These are phyloP conservation scores for Rhynchomys soricoides DNA, from an alignment of 2,113 vertebrate species.

Conservation along the genomic window DNA sequence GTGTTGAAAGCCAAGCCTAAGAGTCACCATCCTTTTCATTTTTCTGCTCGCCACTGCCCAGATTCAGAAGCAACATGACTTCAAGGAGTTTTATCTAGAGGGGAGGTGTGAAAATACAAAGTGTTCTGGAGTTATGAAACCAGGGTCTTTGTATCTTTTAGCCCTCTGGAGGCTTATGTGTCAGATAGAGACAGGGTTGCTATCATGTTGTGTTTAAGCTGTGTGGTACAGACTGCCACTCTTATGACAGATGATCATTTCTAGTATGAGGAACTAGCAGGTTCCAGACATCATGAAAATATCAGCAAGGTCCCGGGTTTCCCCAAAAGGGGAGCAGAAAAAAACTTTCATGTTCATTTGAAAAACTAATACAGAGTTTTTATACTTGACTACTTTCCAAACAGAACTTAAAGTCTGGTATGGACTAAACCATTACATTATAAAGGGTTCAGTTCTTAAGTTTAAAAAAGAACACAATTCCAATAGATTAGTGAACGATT, in stretches of 20 bases:
- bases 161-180: not conserved
- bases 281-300: not conserved
- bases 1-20: not conserved
- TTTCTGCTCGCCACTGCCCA: not conserved
- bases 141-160: not conserved
- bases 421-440: not conserved
- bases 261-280: not conserved
- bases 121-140: not conserved
- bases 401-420: not conserved
- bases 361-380: slow-evolving; percentile 16
- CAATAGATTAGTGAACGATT: not conserved
- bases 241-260: not conserved
- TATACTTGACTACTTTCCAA: not conserved
- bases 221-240: not conserved
- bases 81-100: not conserved
- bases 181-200: not conserved
- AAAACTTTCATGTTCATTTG: not conserved
- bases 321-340: not conserved
- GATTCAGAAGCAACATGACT: not conserved
- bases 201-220: not conserved
- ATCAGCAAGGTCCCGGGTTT: not conserved
- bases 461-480: not conserved
- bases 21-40: not conserved
- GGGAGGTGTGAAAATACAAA: not conserved
- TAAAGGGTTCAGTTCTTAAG: not conserved